Percentiles rank a stretch among this genome's conserved stretches.
These are phyloP conservation scores for Nebria ingens DNA, from an alignment of 1,140 invertebrate species.

Conservation along the genomic window DNA sequence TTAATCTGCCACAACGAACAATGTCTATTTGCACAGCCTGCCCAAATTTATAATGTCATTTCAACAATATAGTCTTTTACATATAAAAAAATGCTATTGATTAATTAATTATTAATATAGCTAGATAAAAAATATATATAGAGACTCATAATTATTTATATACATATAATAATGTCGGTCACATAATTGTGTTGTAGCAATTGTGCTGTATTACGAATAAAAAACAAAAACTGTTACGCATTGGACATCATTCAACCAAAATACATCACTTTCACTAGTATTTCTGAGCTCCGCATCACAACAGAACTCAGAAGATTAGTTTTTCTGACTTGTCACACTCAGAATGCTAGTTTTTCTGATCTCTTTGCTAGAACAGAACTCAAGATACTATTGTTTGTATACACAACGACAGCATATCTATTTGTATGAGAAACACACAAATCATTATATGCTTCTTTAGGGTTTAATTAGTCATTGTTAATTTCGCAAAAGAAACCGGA, in stretches of 20 bases:
- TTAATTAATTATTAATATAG: no score
- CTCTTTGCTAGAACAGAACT: no score
- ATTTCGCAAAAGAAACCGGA: no score
- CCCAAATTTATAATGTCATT: not conserved
- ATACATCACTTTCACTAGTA: not conserved
- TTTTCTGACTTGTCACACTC: no score
- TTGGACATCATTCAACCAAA: not conserved
- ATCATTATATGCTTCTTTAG: not conserved
- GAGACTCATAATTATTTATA: slow-evolving; percentile 6
- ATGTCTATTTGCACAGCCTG: not conserved
- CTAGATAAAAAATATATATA: no score
- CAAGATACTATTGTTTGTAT: not conserved
- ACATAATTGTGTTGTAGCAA: slow-evolving; percentile 8
- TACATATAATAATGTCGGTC: slow-evolving; percentile 1
- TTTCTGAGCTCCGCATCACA: no score
- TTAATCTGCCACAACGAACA: not conserved
- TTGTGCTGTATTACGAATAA: slow-evolving; percentile 2
- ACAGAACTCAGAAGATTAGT: no score
- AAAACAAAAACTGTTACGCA: slow-evolving; percentile 7
- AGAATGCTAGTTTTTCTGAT: no score
- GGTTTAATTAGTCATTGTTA: not conserved
- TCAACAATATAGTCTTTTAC: not conserved
- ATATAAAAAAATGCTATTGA: no score
- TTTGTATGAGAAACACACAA: not conserved
- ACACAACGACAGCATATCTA: not conserved